These are phyloP conservation scores for Tringa solitaria DNA, from an alignment of 2,113 vertebrate species.

Conservation along the genomic window DNA sequence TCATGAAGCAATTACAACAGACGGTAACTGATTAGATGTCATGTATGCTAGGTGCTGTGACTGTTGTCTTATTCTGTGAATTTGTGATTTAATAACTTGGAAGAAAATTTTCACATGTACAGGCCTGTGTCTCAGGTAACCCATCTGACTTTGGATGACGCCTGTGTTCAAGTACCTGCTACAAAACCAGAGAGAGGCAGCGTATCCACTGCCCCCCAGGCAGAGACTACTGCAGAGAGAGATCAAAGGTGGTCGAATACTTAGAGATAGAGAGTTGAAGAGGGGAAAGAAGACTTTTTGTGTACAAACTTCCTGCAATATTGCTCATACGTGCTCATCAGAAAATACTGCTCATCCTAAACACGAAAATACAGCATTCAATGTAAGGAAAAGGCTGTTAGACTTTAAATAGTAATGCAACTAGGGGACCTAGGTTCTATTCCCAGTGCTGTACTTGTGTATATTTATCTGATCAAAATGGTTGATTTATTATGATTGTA, in stretches of 20 bases:
- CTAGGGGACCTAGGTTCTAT: neutral
- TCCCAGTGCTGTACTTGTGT: neutral
- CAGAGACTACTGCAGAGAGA: neutral
- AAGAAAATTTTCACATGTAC: neutral
- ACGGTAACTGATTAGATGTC: neutral
- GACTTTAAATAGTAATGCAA: neutral
- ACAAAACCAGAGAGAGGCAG: neutral
- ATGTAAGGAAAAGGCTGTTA: neutral
- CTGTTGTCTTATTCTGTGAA: neutral
- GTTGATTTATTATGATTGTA: neutral
- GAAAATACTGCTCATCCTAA: neutral
- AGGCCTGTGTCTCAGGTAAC: neutral
- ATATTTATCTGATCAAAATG: neutral
- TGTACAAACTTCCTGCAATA: rapidly evolving
- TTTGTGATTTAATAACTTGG: neutral
- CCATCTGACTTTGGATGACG: neutral
- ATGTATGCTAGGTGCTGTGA: neutral
- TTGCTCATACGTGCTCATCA: neutral
- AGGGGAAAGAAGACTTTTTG: neutral
- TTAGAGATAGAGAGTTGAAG: neutral
- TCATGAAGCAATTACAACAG: neutral
- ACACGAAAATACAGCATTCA: neutral
- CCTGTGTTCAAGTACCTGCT: neutral
- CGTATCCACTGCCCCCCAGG: neutral
- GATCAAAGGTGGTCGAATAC: neutral